A percentile compares a stretch with the other conserved stretches of the same genome.
Evolutionary conservation across 2,113 vertebrate species (phyloP).

Genomic region (Gobius niger): DNA sequence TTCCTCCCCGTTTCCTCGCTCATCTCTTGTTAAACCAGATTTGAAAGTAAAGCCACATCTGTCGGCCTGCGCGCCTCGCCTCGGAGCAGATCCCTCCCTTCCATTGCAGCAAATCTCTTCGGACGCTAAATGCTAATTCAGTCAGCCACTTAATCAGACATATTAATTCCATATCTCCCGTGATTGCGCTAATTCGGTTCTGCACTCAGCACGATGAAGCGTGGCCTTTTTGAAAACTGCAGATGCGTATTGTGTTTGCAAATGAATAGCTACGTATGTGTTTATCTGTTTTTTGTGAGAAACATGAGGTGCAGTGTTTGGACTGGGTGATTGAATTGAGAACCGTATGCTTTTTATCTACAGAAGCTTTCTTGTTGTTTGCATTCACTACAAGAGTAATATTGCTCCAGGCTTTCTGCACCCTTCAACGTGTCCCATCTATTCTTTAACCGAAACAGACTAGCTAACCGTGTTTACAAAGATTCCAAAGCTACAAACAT

Average conservation of each 20-base stretch:
- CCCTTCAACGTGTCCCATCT: slow-evolving; percentile 16
- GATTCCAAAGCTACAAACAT: slow-evolving; percentile 9
- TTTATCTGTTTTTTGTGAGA: too few species aligned
- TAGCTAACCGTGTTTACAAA: slow-evolving; percentile 27
- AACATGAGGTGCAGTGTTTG: too few species aligned
- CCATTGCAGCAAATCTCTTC: slow-evolving; percentile 50
- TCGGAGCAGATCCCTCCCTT: slow-evolving; percentile 28
- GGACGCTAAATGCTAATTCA: slow-evolving; percentile 68
- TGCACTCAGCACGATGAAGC: slow-evolving; percentile 18
- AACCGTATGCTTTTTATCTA: too few species aligned
- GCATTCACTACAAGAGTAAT: background rate
- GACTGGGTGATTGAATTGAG: too few species aligned
- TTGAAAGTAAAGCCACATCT: slow-evolving; percentile 14
- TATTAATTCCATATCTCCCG: slow-evolving; percentile 69
- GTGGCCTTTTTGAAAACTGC: background rate
- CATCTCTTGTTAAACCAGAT: background rate
- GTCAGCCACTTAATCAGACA: slow-evolving; percentile 69
- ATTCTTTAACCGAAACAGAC: slow-evolving; percentile 11
- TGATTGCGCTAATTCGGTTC: slow-evolving; percentile 62
- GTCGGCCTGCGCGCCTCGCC: slow-evolving; percentile 21
- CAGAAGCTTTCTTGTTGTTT: background rate
- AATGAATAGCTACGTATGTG: too few species aligned
- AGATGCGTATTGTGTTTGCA: background rate
- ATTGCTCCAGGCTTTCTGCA: background rate
- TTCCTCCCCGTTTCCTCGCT: slow-evolving; percentile 7